Percentiles rank a stretch among this genome's conserved stretches.
Conservation (phyloP, 2,888 invertebrate species). For the Eristalis arbustorum region DNA sequence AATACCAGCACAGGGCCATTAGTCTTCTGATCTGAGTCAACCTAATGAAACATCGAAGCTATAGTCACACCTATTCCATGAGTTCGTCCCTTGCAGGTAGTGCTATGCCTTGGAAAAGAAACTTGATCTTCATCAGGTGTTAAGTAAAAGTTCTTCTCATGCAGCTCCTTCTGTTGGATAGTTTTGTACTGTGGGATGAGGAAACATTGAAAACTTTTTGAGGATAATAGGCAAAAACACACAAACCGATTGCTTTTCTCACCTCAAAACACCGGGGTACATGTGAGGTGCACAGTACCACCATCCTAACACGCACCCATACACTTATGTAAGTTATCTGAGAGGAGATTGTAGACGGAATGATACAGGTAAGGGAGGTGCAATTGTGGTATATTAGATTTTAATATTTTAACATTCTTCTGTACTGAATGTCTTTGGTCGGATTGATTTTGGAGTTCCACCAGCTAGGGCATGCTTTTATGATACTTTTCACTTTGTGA, state of each 20-base stretch:
- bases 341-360: slow-evolving; percentile 48
- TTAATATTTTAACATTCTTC: slow-evolving; percentile 61
- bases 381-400: slow-evolving; percentile 63
- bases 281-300: slow-evolving; percentile 15
- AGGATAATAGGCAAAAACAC: slow-evolving; percentile 69
- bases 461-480: slow-evolving; percentile 16
- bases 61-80: slow-evolving; percentile 57
- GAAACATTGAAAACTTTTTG: slow-evolving; percentile 60
- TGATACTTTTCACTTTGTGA: slow-evolving; percentile 47
- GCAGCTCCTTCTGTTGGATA: slow-evolving; percentile 23
- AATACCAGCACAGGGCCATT: slow-evolving; percentile 22
- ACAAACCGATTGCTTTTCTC: slow-evolving; percentile 69
- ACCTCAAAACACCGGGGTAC: slow-evolving; percentile 58
- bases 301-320: slow-evolving; percentile 1
- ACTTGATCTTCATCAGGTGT: slow-evolving; percentile 70
- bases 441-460: slow-evolving; percentile 55
- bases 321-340: slow-evolving; percentile 25
- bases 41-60: slow-evolving; percentile 68
- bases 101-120: slow-evolving; percentile 58
- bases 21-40: slow-evolving; percentile 58
- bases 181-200: slow-evolving; percentile 11
- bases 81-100: slow-evolving; percentile 24
- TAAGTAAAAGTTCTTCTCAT: slow-evolving; percentile 68
- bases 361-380: slow-evolving; percentile 37
- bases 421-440: slow-evolving; percentile 36